These are phyloP conservation scores for Smutsia temminckii DNA, from an alignment of 2,797 vertebrate species.

Conservation along the genomic window DNA sequence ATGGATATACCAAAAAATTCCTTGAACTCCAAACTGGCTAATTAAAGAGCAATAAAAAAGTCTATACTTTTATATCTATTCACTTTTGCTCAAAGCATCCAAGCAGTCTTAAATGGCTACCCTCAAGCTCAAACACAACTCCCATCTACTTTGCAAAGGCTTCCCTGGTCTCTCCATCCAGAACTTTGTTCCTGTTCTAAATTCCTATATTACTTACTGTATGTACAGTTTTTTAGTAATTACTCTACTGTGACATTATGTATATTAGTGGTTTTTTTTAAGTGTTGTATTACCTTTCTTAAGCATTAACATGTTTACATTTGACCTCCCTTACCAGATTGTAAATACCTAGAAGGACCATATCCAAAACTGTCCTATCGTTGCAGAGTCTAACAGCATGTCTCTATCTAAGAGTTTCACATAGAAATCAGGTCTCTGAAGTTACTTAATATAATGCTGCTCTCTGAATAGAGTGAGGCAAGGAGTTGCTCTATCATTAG, in stretches of 20 bases:
- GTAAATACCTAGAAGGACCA: not conserved
- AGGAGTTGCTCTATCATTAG: not conserved
- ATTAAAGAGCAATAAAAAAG: not conserved
- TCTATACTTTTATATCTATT: not conserved
- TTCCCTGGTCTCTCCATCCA: not conserved
- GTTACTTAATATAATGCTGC: not conserved
- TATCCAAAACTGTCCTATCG: not conserved
- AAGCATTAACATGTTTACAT: not conserved
- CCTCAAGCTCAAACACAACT: not conserved
- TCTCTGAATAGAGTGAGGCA: not conserved
- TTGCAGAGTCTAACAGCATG: not conserved
- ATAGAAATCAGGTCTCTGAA: not conserved
- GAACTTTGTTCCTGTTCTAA: not conserved
- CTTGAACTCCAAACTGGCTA: not conserved
- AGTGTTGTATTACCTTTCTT: not conserved
- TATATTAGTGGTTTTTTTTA: not conserved
- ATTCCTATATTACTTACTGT: not conserved
- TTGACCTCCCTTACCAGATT: not conserved
- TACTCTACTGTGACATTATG: not conserved
- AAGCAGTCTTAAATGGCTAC: not conserved
- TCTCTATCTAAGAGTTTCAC: not conserved
- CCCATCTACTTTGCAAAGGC: not conserved
- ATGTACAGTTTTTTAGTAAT: slow-evolving; percentile 8
- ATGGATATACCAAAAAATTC: not conserved
- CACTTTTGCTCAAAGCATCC: not conserved